phyloP scores from a whole-genome alignment of 2,888 invertebrate genomes.

The Rhagonycha fulva region DNA sequence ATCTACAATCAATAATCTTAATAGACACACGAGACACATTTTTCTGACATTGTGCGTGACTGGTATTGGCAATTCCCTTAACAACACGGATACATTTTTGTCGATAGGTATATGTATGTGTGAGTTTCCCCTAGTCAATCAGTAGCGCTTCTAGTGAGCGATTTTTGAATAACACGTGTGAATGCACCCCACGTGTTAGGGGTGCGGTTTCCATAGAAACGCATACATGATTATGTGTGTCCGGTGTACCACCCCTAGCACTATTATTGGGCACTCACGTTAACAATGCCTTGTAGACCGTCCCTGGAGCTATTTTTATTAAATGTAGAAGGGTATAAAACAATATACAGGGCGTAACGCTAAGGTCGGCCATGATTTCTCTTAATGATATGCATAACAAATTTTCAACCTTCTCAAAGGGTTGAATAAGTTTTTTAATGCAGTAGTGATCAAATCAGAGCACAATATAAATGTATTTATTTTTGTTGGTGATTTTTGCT shows the following conservation, averaged over 20 bases:
- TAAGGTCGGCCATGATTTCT: conserved; percentile 40
- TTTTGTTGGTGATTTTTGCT: background rate
- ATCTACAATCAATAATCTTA: conserved; percentile 29
- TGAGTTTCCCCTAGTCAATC: conserved; percentile 26
- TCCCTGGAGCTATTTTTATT: conserved; percentile 35
- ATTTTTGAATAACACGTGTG: conserved; percentile 35
- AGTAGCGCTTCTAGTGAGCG: conserved; percentile 33
- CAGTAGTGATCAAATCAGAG: conserved; percentile 34
- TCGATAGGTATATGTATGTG: conserved; percentile 21
- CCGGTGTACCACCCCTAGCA: conserved; percentile 46
- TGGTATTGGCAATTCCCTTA: conserved; percentile 30
- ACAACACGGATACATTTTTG: conserved; percentile 28
- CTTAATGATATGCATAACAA: conserved; percentile 27
- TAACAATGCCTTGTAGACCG: conserved; percentile 43
- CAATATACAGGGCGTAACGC: conserved; percentile 46
- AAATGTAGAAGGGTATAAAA: conserved; percentile 43
- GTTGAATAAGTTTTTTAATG: conserved; percentile 31
- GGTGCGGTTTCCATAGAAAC: conserved; percentile 46
- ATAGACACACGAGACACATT: conserved; percentile 29
- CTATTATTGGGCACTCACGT: conserved; percentile 42
- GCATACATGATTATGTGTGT: conserved; percentile 46
- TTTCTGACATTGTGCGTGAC: conserved; percentile 33
- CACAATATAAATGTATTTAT: conserved; percentile 20
- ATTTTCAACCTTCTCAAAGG: conserved; percentile 31
- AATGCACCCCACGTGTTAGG: conserved; percentile 41